Conservation (phyloP, 2,797 vertebrate species). For the Spinus pinus region DNA sequence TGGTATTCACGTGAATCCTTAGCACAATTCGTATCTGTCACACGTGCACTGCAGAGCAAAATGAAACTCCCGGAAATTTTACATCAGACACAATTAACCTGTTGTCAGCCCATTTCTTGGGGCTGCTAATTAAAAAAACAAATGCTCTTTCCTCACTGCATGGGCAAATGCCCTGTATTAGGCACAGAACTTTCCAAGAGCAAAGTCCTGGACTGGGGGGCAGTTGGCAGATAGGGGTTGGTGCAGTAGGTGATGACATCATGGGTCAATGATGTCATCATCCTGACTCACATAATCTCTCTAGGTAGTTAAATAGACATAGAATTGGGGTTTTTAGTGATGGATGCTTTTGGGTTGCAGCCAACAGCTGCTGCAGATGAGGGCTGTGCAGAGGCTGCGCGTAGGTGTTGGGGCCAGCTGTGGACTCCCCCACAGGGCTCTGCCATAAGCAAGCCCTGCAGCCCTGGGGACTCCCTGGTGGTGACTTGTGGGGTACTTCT, state of each 20-base stretch:
- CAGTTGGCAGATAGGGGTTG: not conserved
- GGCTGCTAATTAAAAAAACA: not conserved
- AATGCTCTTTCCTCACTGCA: not conserved
- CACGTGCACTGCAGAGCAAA: not conserved
- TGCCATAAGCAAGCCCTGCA: not conserved
- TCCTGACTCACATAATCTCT: not conserved
- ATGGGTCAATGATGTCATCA: not conserved
- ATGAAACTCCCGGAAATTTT: not conserved
- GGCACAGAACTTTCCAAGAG: not conserved
- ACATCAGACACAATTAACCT: not conserved
- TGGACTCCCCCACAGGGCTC: not conserved
- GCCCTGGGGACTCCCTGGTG: rapidly evolving
- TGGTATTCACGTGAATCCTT: not conserved
- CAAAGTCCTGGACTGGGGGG: not conserved
- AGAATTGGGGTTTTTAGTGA: not conserved
- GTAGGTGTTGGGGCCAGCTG: not conserved
- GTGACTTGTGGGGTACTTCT: rapidly evolving
- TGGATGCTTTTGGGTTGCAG: not conserved
- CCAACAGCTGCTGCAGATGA: rapidly evolving
- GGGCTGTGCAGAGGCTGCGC: not conserved
- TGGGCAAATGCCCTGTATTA: not conserved
- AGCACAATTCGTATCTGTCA: not conserved
- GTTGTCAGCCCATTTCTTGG: not conserved
- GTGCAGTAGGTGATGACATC: not conserved
- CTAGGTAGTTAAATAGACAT: not conserved